These are phyloP conservation scores for Cylloceria caligata DNA, from an alignment of 2,888 invertebrate species.

Conservation along the genomic window DNA sequence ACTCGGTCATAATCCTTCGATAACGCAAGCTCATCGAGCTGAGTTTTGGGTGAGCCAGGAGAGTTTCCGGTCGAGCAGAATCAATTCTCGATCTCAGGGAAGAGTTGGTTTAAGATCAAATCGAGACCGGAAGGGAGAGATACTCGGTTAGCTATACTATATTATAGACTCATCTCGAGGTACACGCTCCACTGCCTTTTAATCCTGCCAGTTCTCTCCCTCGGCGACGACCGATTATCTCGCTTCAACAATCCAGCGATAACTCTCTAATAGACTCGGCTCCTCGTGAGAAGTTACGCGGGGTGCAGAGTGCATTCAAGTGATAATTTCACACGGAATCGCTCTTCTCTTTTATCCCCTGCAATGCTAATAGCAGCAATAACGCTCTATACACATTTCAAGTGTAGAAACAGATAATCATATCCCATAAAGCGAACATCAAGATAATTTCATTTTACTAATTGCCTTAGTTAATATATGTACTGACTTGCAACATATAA, in stretches of 20 bases:
- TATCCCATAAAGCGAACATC: neutral
- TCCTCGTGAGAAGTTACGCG: constrained; percentile 57
- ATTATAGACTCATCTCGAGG: constrained; percentile 63
- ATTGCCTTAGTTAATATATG: no score
- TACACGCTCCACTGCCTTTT: constrained; percentile 70
- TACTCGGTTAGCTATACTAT: constrained; percentile 39
- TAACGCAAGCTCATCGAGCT: constrained; percentile 29
- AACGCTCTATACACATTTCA: neutral
- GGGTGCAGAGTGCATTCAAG: constrained; percentile 51
- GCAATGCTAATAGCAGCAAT: constrained; percentile 19
- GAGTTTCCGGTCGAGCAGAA: constrained; percentile 56
- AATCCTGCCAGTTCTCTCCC: constrained; percentile 67
- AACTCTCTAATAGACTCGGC: constrained; percentile 67
- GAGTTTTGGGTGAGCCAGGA: constrained; percentile 41
- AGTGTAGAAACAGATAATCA: neutral
- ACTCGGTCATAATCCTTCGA: constrained; percentile 30
- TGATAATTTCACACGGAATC: constrained; percentile 56
- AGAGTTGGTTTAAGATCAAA: constrained; percentile 59
- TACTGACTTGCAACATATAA: neutral
- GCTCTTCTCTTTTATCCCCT: constrained; percentile 31
- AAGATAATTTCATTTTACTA: no score
- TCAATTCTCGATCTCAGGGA: constrained; percentile 55
- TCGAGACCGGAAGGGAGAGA: constrained; percentile 45
- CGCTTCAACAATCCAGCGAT: constrained; percentile 68
- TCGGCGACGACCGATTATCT: constrained; percentile 68